Evolutionary conservation across 2,113 vertebrate species (phyloP), one percentile per base, ranked within the genome.

Genomic region (Gallinago media): DNA sequence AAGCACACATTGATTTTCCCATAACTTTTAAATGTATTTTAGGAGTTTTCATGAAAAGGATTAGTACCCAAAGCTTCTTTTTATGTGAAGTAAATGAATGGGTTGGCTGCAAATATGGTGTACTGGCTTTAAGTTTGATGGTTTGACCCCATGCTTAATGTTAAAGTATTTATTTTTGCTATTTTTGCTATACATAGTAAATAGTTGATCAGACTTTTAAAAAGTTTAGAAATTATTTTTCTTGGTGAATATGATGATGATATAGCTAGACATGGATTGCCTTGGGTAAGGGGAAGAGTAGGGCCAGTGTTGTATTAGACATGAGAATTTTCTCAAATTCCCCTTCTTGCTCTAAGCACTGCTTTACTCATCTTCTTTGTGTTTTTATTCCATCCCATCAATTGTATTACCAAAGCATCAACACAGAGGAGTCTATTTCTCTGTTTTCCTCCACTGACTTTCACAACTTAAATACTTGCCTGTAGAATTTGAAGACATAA

Each of bases 21-120:
- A 8, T 71, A 92, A 92, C 70, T 96, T 94, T 44, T n/a, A 52
- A 46, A 84, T 75, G 73, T 70, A 89, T 89, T 85, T 94, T 85
- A 81, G 89, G 81, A 92, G 47, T 74, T 94, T 97, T 93, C 90
- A 92, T 97, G 93, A 96, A 95, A 96, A 96, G 72, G 40, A 68
- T 81, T 63, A 87, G 47, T 62, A 83, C n/a, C 50, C 54, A 58
- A 90, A 95, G 65, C 21, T 88, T 96, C 1, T 47, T 90, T 95
- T 92, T 66, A 50, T 95, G 71, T 93, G 86, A 84, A 85, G 74
- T 70, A 96, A 85, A 92, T 70, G 78, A 94, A 92, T 34, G 77
- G 22, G 4, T 29, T 91, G 78, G 25, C 78, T 96, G 61, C 71
- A 94, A 80, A 25, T 32, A 16, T 71, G 65, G 10, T 20, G 11